Percentiles rank a stretch among this genome's conserved stretches.
Conservation (phyloP, 2,888 invertebrate genomes). For the Diploptera punctata region DNA sequence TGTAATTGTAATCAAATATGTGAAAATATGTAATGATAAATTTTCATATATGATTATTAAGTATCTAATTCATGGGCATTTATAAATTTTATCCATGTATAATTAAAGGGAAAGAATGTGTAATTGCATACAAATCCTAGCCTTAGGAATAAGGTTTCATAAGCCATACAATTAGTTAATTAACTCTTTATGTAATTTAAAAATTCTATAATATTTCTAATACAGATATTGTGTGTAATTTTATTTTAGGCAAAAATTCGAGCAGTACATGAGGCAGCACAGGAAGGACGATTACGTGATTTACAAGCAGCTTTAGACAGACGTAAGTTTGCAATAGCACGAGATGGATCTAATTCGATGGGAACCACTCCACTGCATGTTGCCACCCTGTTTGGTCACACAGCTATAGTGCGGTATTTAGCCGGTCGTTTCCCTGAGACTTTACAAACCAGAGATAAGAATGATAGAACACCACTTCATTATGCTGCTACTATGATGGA, state of each 20-base stretch:
- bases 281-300: conserved; percentile 82
- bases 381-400: conserved; percentile 83
- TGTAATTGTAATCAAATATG: too few species aligned
- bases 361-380: conserved; percentile 88
- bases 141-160: too few species aligned
- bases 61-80: too few species aligned
- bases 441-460: conserved; percentile 76
- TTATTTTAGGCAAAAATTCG: conserved; percentile 82
- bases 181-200: too few species aligned
- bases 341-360: conserved; percentile 77
- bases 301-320: conserved; percentile 86
- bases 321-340: conserved; percentile 89
- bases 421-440: conserved; percentile 81
- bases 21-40: too few species aligned
- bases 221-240: too few species aligned
- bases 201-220: too few species aligned
- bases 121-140: too few species aligned
- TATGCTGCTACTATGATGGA: conserved; percentile 86
- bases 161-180: too few species aligned
- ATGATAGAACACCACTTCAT: conserved; percentile 86
- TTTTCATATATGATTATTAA: too few species aligned
- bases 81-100: too few species aligned
- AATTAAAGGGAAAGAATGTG: too few species aligned
- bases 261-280: conserved; percentile 84
- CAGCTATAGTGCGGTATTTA: conserved; percentile 74